Percentiles rank a stretch among this genome's conserved stretches.
Conservation (phyloP, 2,797 vertebrate genomes). For the Sebastes itinus region DNA sequence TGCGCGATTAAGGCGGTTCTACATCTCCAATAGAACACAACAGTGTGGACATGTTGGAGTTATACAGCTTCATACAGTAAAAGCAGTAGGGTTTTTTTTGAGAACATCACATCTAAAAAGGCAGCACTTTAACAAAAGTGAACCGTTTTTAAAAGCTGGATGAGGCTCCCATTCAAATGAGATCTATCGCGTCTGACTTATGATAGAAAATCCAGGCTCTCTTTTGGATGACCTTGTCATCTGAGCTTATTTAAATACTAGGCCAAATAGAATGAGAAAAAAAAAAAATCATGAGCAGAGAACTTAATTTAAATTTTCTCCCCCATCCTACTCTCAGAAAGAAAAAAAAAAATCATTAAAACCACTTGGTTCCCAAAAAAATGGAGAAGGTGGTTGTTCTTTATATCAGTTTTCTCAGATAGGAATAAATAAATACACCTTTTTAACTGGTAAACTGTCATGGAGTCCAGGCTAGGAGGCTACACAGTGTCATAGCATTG, state of each 20-base stretch:
- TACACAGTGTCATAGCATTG: constrained; percentile 81
- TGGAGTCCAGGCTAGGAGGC: constrained; percentile 69
- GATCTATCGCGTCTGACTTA: constrained; percentile 25
- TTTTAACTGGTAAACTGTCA: constrained; percentile 79
- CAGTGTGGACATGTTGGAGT: constrained; percentile 79
- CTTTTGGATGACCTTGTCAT: constrained; percentile 38
- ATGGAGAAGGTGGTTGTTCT: constrained; percentile 61
- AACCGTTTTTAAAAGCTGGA: constrained; percentile 60
- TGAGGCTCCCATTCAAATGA: constrained; percentile 59
- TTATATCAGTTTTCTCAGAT: constrained; percentile 76
- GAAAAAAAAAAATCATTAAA: constrained; percentile 49
- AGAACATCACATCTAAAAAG: constrained; percentile 72
- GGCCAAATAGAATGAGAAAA: constrained; percentile 49
- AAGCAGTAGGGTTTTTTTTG: constrained; percentile 74
- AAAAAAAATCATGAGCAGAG: constrained; percentile 35
- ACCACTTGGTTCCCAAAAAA: constrained; percentile 57
- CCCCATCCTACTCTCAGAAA: constrained; percentile 26
- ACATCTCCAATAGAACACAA: constrained; percentile 81
- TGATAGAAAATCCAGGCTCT: constrained; percentile 29
- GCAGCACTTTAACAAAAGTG: constrained; percentile 71
- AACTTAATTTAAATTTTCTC: constrained; percentile 34
- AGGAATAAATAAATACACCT: constrained; percentile 85
- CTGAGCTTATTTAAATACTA: constrained; percentile 58
- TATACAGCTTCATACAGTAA: constrained; percentile 80
- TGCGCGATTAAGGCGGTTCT: constrained; percentile 86